phyloP scores from a whole-genome alignment of 1,140 invertebrate genomes.

The Oreohelix idahoensis region DNA sequence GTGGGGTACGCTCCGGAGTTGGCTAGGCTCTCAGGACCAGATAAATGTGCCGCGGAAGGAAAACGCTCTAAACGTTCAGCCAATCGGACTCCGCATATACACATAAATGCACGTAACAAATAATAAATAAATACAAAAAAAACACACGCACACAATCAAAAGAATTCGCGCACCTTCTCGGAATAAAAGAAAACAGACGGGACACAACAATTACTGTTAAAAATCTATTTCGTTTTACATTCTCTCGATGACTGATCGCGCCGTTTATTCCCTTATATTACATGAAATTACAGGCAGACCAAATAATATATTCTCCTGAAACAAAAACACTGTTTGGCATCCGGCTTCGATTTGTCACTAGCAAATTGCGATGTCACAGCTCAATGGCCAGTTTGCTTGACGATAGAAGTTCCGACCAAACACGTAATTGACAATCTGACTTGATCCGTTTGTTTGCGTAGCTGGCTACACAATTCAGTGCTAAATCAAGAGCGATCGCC shows the following conservation, averaged over 20 bases:
- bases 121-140: too few species aligned
- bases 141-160: too few species aligned
- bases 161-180: too few species aligned
- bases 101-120: too few species aligned
- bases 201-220: not conserved
- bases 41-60: too few species aligned
- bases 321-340: not conserved
- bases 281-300: not conserved
- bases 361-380: not conserved
- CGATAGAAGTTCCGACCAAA: not conserved
- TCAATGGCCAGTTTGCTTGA: constrained; percentile 12
- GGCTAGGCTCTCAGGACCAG: too few species aligned
- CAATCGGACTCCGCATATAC: too few species aligned
- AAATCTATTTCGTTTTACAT: too few species aligned
- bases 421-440: constrained; percentile 4
- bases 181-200: not conserved
- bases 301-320: not conserved
- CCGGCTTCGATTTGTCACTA: not conserved
- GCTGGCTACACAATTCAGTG: not conserved
- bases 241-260: not conserved
- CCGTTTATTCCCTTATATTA: not conserved
- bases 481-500: not conserved
- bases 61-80: too few species aligned
- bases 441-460: not conserved
- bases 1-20: too few species aligned